Evolutionary conservation across 2,113 vertebrate genomes (phyloP).

Genomic region (Brevimyrus niger): DNA sequence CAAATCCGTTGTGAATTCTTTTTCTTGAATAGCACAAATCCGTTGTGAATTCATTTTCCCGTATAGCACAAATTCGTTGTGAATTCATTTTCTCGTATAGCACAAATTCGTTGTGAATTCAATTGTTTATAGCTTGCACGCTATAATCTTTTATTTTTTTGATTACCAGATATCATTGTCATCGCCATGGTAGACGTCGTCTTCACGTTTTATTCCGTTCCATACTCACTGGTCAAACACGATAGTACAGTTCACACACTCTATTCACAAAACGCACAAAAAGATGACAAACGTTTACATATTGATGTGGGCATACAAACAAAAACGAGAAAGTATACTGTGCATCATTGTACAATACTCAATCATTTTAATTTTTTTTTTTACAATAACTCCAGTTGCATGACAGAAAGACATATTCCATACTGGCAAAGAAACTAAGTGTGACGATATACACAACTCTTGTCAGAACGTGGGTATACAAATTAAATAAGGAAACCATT

Average conservation of each 20-base stretch:
- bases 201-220: slow-evolving; percentile 59
- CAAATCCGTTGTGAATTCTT: too few relatives aligned
- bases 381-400: slow-evolving; percentile 36
- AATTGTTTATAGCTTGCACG: neutral
- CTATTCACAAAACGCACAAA: slow-evolving; percentile 54
- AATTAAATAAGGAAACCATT: slow-evolving; percentile 34
- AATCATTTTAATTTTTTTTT: slow-evolving; percentile 26
- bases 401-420: slow-evolving; percentile 24
- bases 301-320: slow-evolving; percentile 16
- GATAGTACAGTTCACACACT: slow-evolving; percentile 60
- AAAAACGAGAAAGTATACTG: slow-evolving; percentile 20
- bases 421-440: slow-evolving; percentile 23
- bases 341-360: slow-evolving; percentile 34
- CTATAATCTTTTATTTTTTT: neutral
- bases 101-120: too few relatives aligned
- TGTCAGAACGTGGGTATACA: slow-evolving; percentile 18
- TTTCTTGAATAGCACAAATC: neutral
- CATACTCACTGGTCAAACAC: slow-evolving; percentile 60
- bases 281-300: slow-evolving; percentile 39
- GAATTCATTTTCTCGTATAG: neutral
- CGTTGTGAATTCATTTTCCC: too few relatives aligned
- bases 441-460: slow-evolving; percentile 28
- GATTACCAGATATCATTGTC: neutral
- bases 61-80: too few relatives aligned
- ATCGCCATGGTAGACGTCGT: neutral